Evolutionary conservation across 2,113 vertebrate genomes (phyloP), one percentile per base, ranked within the genome.

Genomic region (Corapipo altera): DNA sequence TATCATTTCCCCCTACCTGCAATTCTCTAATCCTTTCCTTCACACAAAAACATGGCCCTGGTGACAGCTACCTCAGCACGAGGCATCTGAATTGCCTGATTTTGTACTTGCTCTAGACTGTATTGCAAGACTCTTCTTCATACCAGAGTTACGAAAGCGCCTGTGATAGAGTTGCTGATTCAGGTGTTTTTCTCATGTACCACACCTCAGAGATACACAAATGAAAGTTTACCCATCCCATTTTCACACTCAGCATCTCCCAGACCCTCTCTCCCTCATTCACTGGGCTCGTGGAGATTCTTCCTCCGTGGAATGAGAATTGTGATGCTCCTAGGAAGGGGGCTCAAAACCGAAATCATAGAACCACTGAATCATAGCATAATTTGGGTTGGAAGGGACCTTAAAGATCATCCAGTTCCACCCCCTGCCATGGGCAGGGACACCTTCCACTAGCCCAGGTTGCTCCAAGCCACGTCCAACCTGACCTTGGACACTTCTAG

Each of bases 381-480:
- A 18, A 11, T 62, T 35, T 62, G 48, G 64, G 11, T 12, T 32
- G 46, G n/a, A 43, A 48, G 8, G 6, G 6, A 35, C 21, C 18
- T 69, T 3, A n/a, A 1, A 5, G 20, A 8, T 17, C 39, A 54
- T 54, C 15, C 28, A 26, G 0, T 22, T 3, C 39, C 20, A 41
- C 16, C 9, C n/a, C 12, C 21, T 61, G 44, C n/a, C n/a, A 39
- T 3, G 7, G 6, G 28, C 52, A 59, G 28, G 52, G 33, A 44
- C 44, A 39, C 2, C 7, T 59, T 0, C 5, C 39, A 30, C 23
- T 17, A 0, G 7, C 8, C 70, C 61, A 75, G 43, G 52, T 0
- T 28, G 67, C 22, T 75, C 28, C 61, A 5, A 80, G 32, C 14
- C 35, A 21, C 1, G 0, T 65, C 58, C 67, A 66, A 0, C 33